Evolutionary conservation across 2,113 vertebrate species (phyloP), one percentile per base, ranked within the genome.

Genomic region (Chaetodon auriga): DNA sequence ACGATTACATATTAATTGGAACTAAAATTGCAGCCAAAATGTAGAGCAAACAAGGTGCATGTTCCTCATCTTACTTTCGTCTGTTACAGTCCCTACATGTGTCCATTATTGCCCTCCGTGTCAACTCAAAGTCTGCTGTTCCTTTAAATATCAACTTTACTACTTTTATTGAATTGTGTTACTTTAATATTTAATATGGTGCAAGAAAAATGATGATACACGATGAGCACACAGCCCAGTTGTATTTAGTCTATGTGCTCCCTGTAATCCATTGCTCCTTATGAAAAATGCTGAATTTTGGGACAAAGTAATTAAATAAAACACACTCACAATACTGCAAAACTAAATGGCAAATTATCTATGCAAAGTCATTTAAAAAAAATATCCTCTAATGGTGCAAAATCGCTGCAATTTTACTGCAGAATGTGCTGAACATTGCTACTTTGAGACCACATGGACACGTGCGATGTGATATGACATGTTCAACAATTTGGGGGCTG

Each of bases 341-440:
- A 81, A 36, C n/a, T 64, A n/a, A 86, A 81, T 85, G 81, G 30
- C 75, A 88, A 75, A 71, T 80, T 51, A 90, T 90, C 93, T 93
- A 92, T 94, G 92, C 93, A 94, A 90, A 45, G 66, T 81, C 19
- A 58, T 80, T 69, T 13, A 41, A 55, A 68, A 85, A n/a, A 75
- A 82, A 75, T 72, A 51, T 75, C 70, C 38, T 60, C 5, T 57
- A 53, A 81, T 78, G 79, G 81, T 89, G 87, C 89, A 83, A 77
- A 91, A 78, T 18, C 63, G 8, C 55, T 43, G 43, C 80, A n/a
- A 76, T 75, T 85, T 87, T 79, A 19, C 21, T 80, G 36, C 36
- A 70, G 85, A 85, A 85, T 77, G 70, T 87, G 54, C 11, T 30
- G 18, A 51, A 57, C 69, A 71, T 23, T 43, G 53, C 62, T 12